Evolutionary conservation across 2,113 vertebrate species (phyloP), one percentile per base, ranked within the genome.

Genomic region (Apteryx owenii): DNA sequence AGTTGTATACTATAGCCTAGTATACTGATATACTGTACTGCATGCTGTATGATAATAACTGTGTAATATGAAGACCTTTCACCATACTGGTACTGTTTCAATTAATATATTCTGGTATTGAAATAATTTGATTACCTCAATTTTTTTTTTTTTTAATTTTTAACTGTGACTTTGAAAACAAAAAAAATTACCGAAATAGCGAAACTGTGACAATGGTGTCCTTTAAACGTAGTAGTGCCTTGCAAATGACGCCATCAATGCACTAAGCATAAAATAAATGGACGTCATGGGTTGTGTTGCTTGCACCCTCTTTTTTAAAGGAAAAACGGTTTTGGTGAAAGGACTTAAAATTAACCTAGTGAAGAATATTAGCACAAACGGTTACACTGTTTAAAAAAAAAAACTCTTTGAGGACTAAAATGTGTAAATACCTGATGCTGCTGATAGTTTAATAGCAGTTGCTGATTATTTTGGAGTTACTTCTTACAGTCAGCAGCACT

Each of bases 281-380:
- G 97, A 28, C 36, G 95, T 96, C 96, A 13, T 15, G 94, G 96
- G 97, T 93, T 95, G 94, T 88, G 75, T 90, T 82, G 77, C 92
- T 93, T 46, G 66, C 60, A 94, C 58, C 96, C 94, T 25, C 36
- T 65, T 87, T 88, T 95, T 90, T 69, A 96, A 96, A 89, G 92
- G 46, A 95, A 77, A 92, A 97, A 95, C 98, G 64, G 98, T 98
- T 97, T 98, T 99, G 99, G 99, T 98, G 99, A 99, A 99, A 99
- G 99, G 99, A 98, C 98, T 98, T 97, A 14, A 82, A 66, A 40
- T 96, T 96, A 96, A 95, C 93, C 90, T 98, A 91, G 94, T 87
- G 77, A 96, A 94, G 85, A 96, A 85, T 97, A 97, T 97, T 97
- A 98, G 97, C 97, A 93, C 97, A 93, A 96, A 85, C 65, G 88